Conservation (phyloP, 2,797 vertebrate species). For the Eremophila alpestris region DNA sequence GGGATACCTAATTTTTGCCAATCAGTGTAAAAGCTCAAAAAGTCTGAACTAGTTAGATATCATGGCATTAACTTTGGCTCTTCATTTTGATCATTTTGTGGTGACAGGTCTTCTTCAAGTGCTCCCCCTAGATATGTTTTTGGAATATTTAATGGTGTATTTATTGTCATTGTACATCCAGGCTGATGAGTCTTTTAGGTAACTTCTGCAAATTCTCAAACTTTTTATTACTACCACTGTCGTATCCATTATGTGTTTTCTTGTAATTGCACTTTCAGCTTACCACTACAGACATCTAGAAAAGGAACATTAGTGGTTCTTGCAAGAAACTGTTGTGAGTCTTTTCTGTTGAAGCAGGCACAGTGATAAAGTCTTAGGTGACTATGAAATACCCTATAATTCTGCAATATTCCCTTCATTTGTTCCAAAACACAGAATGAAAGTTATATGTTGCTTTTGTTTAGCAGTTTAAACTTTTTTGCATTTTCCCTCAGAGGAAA, state of each 20-base stretch:
- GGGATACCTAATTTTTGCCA: not conserved
- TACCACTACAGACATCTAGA: not conserved
- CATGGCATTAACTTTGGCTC: not conserved
- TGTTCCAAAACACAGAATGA: not conserved
- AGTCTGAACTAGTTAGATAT: not conserved
- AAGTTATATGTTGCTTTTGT: not conserved
- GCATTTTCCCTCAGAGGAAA: not conserved
- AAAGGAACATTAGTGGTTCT: not conserved
- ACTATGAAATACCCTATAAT: not conserved
- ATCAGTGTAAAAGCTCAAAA: not conserved
- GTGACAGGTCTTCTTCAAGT: not conserved
- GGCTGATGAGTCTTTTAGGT: not conserved
- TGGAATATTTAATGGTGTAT: not conserved
- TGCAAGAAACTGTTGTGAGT: not conserved
- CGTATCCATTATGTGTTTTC: not conserved
- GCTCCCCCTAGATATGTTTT: not conserved
- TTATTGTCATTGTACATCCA: not conserved
- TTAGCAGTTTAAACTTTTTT: not conserved
- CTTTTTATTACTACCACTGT: not conserved
- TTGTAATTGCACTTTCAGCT: not conserved
- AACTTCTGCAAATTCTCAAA: not conserved
- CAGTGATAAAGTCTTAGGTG: not conserved
- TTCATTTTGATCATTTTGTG: not conserved
- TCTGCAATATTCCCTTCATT: not conserved
- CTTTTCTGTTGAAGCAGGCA: not conserved